phyloP scores from a whole-genome alignment of 2,888 invertebrate genomes.

The Agonum fuliginosum region DNA sequence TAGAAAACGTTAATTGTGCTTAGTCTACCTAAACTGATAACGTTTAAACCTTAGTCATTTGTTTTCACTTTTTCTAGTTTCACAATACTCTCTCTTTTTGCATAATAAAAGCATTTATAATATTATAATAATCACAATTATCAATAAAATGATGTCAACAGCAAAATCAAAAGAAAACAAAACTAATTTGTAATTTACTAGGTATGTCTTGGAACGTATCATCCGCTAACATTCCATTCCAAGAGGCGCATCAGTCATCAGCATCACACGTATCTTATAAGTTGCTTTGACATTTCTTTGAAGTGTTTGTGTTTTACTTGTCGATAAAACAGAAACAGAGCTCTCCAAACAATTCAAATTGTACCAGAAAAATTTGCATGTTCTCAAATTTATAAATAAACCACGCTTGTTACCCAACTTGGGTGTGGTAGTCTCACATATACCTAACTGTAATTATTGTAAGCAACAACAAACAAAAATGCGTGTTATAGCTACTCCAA shows the following conservation, averaged over 20 bases:
- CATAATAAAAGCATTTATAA: conserved; percentile 2
- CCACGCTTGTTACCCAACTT: too few species aligned
- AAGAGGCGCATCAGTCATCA: background rate
- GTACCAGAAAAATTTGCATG: too few species aligned
- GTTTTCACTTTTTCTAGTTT: conserved; percentile 40
- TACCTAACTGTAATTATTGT: too few species aligned
- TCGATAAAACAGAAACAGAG: background rate
- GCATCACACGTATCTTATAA: conserved; percentile 2
- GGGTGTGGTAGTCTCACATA: too few species aligned
- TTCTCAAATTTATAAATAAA: too few species aligned
- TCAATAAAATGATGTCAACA: conserved; percentile 1
- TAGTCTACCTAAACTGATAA: conserved; percentile 16
- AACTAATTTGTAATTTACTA: too few species aligned
- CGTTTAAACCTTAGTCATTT: conserved; percentile 21
- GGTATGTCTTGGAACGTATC: too few species aligned
- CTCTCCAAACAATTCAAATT: background rate
- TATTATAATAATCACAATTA: too few species aligned
- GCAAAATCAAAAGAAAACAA: conserved; percentile 1
- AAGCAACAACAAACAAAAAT: too few species aligned
- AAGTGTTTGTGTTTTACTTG: background rate
- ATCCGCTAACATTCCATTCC: background rate
- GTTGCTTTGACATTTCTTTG: conserved; percentile 25
- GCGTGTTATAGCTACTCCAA: too few species aligned
- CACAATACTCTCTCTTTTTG: conserved; percentile 41
- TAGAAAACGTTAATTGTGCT: background rate